A percentile compares a stretch with the other conserved stretches of the same genome.
These are phyloP conservation scores for Solea senegalensis DNA, from an alignment of 2,113 vertebrate species.

Conservation along the genomic window DNA sequence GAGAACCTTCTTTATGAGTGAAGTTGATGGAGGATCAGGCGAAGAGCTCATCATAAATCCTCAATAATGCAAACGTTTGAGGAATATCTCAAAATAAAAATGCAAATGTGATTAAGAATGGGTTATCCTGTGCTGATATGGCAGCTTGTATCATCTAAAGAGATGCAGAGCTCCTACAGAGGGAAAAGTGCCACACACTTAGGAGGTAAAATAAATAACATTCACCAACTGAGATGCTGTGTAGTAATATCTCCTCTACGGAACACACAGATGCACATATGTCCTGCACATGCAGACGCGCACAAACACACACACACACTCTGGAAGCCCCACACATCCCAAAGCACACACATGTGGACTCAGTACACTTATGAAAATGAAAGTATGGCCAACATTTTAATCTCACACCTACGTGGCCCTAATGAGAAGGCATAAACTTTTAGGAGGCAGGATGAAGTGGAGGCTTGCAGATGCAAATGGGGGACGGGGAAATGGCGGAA, in stretches of 20 bases:
- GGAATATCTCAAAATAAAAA: conserved; percentile 86
- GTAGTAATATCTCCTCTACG: conserved; percentile 63
- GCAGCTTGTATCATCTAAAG: conserved; percentile 82
- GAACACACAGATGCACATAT: conserved; percentile 38
- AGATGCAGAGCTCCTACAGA: conserved; percentile 67
- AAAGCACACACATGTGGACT: conserved; percentile 5
- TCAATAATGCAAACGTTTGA: conserved; percentile 87
- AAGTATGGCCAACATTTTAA: conserved; percentile 78
- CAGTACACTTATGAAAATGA: conserved; percentile 59
- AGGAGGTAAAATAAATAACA: conserved; percentile 73
- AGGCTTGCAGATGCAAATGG: conserved; percentile 88
- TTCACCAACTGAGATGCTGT: conserved; percentile 53
- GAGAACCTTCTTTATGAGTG: conserved; percentile 86
- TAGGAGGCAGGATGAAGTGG: conserved; percentile 82
- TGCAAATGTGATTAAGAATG: conserved; percentile 86
- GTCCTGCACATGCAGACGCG: conserved; percentile 35
- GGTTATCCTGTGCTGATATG: conserved; percentile 85
- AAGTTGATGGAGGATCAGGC: conserved; percentile 85
- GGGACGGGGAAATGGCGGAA: conserved; percentile 86
- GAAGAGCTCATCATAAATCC: conserved; percentile 85
- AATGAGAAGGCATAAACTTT: conserved; percentile 83
- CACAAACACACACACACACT: conserved; percentile 3
- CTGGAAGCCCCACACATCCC: background rate
- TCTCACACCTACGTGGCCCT: conserved; percentile 76
- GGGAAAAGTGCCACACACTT: conserved; percentile 61